Percentiles rank a stretch among this genome's conserved stretches.
Evolutionary conservation across 2,113 vertebrate species (phyloP).

Genomic region (Octodon degus): DNA sequence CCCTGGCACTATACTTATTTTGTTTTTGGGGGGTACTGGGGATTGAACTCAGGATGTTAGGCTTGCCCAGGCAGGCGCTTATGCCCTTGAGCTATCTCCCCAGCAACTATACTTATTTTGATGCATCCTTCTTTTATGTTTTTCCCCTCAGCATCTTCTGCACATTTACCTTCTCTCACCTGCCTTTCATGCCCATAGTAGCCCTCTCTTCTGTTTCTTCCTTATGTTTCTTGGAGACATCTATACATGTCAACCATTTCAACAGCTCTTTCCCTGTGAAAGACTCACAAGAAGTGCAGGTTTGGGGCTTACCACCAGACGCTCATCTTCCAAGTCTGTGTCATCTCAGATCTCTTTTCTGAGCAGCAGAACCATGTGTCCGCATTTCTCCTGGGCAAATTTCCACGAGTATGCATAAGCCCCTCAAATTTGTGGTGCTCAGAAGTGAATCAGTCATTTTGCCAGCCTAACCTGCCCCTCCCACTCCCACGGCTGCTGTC

Average conservation of each 20-base stretch:
- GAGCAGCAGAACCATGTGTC: background rate
- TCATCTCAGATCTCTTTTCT: background rate
- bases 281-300: background rate
- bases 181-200: background rate
- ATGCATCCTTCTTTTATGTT: background rate
- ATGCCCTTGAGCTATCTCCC: too few relatives aligned
- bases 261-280: background rate
- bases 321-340: background rate
- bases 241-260: background rate
- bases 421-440: background rate
- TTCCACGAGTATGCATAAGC: background rate
- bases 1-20: background rate
- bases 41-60: too few relatives aligned
- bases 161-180: background rate
- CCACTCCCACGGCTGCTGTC: background rate
- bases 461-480: background rate
- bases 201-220: background rate
- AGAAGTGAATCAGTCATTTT: background rate
- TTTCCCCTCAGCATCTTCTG: background rate
- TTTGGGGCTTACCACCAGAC: background rate
- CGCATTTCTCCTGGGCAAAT: background rate
- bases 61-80: too few relatives aligned
- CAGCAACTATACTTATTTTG: background rate
- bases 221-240: background rate
- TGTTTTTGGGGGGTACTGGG: too few relatives aligned